Evolutionary conservation across 2,797 vertebrate genomes (phyloP), one percentile per base, ranked within the genome.

Genomic region (Myotis vivesi): DNA sequence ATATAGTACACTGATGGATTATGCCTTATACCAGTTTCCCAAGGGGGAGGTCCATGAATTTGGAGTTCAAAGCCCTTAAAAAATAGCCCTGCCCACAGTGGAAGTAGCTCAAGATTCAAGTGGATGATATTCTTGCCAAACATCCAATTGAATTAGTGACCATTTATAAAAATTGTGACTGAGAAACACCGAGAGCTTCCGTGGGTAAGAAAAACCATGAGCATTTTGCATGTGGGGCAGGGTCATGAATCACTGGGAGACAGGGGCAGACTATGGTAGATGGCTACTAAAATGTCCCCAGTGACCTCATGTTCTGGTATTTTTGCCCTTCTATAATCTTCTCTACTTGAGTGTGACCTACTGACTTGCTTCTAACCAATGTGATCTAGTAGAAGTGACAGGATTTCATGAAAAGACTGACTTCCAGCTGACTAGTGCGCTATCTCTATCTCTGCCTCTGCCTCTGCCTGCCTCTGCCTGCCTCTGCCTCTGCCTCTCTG

Each of bases 61-160:
- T 79, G 73, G 62, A 77, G 25, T 79, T 41, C 8, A 38, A 82
- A 76, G 33, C 30, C 15, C 20, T 55, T 20, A 22, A 33, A 69
- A 88, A 85, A 20, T 59, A 81, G 15, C 2, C 30, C 38, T 85
- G 13, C 11, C 49, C 17, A 25, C 0, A 1, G 30, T 17, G 28
- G n/a, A 91, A 69, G 59, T 59, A 44, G 41, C 20, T 88, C 59
- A 84, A 69, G 41, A 2, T 46, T 81, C 38, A 93, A 64, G 15
- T 36, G 9, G 53, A 64, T 68, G 72, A 84, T 89, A 66, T 89
- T 75, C 72, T 93, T 91, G 55, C 69, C 71, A 81, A 93, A 81
- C 12, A 41, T 3, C 44, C n/a, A 64, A 4, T 0, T 30, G 22
- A 93, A 51, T 85, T 51, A 71, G 22, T 36, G 51, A 93, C 49